These are phyloP conservation scores for Scrobipalpa atriplicella DNA, from an alignment of 2,888 invertebrate species.

Conservation along the genomic window DNA sequence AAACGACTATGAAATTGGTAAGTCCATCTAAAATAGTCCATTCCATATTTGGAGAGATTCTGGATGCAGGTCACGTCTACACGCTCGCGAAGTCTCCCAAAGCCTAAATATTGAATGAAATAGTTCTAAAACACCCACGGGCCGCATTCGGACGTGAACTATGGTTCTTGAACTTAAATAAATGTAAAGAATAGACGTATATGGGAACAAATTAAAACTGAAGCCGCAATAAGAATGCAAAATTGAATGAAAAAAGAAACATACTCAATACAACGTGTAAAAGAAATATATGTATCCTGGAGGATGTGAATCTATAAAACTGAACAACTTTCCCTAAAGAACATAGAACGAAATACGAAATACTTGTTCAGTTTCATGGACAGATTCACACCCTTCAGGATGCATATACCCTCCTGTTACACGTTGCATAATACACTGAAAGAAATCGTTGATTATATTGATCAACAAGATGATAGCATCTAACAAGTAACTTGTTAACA, in stretches of 20 bases:
- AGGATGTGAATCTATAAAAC: background rate
- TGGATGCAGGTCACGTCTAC: background rate
- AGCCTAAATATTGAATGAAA: conserved; percentile 46
- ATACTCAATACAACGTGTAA: conserved; percentile 4
- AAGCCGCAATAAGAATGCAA: too few relatives aligned
- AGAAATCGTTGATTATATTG: too few relatives aligned
- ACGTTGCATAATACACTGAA: too few relatives aligned
- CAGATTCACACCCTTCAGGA: too few relatives aligned
- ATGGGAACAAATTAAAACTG: too few relatives aligned
- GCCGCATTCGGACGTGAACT: conserved; percentile 41
- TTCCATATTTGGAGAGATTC: too few relatives aligned
- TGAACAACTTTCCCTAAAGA: background rate
- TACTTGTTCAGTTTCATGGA: too few relatives aligned
- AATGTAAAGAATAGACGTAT: too few relatives aligned
- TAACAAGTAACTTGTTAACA: too few relatives aligned
- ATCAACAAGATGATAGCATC: too few relatives aligned
- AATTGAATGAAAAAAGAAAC: conserved; percentile 36
- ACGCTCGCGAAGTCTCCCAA: background rate
- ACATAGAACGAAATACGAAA: too few relatives aligned
- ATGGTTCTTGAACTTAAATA: conserved; percentile 37
- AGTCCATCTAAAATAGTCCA: background rate
- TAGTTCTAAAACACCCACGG: conserved; percentile 40
- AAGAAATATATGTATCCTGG: background rate
- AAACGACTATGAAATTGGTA: background rate
- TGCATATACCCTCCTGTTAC: too few relatives aligned